phyloP scores from a whole-genome alignment of 2,113 vertebrate species.

The Hippocampus mohnikei region DNA sequence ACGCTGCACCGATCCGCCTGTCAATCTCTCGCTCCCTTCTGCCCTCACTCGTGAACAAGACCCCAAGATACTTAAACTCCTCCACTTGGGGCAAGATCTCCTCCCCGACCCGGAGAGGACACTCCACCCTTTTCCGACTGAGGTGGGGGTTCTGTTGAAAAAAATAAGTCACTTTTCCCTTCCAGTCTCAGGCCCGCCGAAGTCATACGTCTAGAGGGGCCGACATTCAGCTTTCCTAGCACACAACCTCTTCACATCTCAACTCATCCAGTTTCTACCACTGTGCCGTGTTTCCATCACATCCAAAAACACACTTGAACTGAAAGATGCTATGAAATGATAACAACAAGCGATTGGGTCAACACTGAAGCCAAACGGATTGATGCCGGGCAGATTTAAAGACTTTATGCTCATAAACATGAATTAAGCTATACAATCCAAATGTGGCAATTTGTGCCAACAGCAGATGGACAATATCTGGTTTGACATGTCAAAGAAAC shows the following conservation, averaged over 20 bases:
- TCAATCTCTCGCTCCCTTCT: too few relatives aligned
- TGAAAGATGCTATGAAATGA: constrained; percentile 11
- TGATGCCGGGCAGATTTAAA: not conserved
- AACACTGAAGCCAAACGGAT: constrained; percentile 10
- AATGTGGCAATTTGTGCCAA: not conserved
- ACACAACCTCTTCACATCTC: not conserved
- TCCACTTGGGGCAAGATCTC: too few relatives aligned
- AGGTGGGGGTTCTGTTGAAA: constrained; percentile 28
- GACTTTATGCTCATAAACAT: not conserved
- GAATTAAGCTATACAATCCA: not conserved
- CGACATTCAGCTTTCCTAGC: constrained; percentile 20
- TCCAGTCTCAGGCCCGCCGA: not conserved
- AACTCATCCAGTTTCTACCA: constrained; percentile 26
- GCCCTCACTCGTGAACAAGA: too few relatives aligned
- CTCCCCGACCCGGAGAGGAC: too few relatives aligned
- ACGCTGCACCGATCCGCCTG: too few relatives aligned
- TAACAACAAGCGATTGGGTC: not conserved
- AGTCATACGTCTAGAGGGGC: constrained; percentile 4
- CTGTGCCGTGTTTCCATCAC: not conserved
- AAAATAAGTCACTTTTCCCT: constrained; percentile 23
- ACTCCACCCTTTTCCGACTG: too few relatives aligned
- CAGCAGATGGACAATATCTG: not conserved
- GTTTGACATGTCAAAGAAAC: not conserved
- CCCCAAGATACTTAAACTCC: too few relatives aligned
- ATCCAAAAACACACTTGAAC: constrained; percentile 14